These are phyloP conservation scores for Spatulosminthurus flaviceps DNA, from an alignment of 2,888 invertebrate species.

Conservation along the genomic window DNA sequence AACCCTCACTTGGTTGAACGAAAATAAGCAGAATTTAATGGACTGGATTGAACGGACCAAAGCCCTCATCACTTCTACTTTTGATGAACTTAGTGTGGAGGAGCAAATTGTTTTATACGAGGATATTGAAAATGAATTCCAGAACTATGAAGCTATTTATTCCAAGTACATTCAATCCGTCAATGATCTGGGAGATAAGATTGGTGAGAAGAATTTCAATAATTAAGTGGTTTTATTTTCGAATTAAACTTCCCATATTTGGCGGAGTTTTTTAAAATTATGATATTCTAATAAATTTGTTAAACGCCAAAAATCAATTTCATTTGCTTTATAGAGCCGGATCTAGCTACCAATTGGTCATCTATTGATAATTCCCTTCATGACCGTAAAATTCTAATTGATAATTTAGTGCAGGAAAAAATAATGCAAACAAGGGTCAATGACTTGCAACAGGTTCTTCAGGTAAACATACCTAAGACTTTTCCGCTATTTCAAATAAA, in stretches of 20 bases:
- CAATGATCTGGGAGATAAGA: slow-evolving; percentile 32
- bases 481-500: no score
- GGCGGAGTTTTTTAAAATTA: no score
- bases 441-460: slow-evolving; percentile 35
- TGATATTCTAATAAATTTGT: no score
- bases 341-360: slow-evolving; percentile 26
- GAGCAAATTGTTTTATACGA: slow-evolving; percentile 71
- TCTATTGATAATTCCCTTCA: slow-evolving; percentile 30
- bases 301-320: background rate
- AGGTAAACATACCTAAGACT: no score
- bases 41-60: slow-evolving; percentile 63
- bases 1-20: slow-evolving; percentile 58
- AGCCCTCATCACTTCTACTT: slow-evolving; percentile 64
- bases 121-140: slow-evolving; percentile 68
- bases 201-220: slow-evolving; percentile 48
- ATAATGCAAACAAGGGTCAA: slow-evolving; percentile 22
- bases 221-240: no score
- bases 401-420: slow-evolving; percentile 41
- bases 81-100: slow-evolving; percentile 68
- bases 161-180: slow-evolving; percentile 44
- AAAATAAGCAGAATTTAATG: slow-evolving; percentile 50
- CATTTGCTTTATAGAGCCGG: slow-evolving; percentile 25
- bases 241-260: no score
- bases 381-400: slow-evolving; percentile 35
- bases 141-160: slow-evolving; percentile 65